Evolutionary conservation across 2,888 invertebrate species (phyloP), one percentile per base, ranked within the genome.

Genomic region (Apoda limacodes): DNA sequence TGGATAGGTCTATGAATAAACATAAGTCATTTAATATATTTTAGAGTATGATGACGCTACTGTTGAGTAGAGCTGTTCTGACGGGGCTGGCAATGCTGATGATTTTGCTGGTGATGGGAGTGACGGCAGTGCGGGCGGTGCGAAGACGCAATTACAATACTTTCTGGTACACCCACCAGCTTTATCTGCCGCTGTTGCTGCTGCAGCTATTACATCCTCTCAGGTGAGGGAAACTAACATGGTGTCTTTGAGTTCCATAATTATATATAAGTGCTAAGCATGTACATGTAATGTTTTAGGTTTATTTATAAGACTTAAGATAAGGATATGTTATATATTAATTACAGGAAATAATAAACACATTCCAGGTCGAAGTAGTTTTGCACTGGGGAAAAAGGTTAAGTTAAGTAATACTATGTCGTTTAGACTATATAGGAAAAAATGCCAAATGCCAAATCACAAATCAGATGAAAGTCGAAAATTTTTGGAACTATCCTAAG

Each of bases 141-240:
- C 65, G 84, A 20, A 60, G 71, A 9, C 58, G 50, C 11, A 40
- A 72, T 32, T 84, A 82, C 49, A 82, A 83, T 34, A 60, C 64
- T 1, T 84, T 84, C 48, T 83, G 82, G 78, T 81, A 78, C 43
- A 78, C 78, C 2, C 83, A 84, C 42, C 76, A 82, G 38, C 43
- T 82, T 15, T 82, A 81, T 43, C 37, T 82, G 10, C 51, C 75
- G 2, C 82, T 83, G 48, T 58, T 83, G 50, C 52, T 71, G 28
- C 49, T 83, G 27, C 57, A 83, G 17, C 55, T 83, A 25, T 57
- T 83, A 33, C 84, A 84, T 64, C 83, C 83, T 1, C 52, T 83
- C 41, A 78, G 83, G 84, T 83, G 58, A 61, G 61, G n/a, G n/a
- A n/a, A n/a, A n/a, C n/a, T n/a, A n/a, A n/a, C n/a, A n/a, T n/a